Evolutionary conservation across 2,888 invertebrate genomes (phyloP).

Genomic region (Crossocerus cetratus): DNA sequence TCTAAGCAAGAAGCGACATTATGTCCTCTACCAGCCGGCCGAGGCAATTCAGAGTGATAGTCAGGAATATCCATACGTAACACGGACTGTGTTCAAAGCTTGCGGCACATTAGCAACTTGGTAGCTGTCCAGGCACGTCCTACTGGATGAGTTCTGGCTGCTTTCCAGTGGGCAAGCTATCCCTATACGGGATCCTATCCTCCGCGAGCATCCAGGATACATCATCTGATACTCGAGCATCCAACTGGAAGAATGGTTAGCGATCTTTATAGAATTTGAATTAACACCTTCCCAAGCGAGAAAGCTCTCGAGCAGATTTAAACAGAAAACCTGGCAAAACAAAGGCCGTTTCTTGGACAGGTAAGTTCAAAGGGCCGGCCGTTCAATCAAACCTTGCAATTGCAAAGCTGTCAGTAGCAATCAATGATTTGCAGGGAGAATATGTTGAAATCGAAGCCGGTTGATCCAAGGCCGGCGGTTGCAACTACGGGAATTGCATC

Average conservation of each 20-base stretch:
- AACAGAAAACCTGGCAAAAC: too few relatives aligned
- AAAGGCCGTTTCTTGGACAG: too few relatives aligned
- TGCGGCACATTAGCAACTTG: constrained; percentile 68
- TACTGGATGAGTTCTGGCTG: constrained; percentile 66
- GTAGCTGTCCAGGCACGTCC: constrained; percentile 68
- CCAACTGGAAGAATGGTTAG: constrained; percentile 21
- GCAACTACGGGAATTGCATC: constrained; percentile 47
- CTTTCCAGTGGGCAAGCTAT: constrained; percentile 58
- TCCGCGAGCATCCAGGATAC: constrained; percentile 23
- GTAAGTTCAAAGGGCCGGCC: too few relatives aligned
- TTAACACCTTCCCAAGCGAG: too few relatives aligned
- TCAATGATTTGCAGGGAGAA: not conserved
- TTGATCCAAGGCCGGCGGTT: constrained; percentile 18
- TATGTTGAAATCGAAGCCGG: not conserved
- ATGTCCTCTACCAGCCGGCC: not conserved
- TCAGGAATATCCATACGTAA: constrained; percentile 41
- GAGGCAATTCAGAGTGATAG: constrained; percentile 7
- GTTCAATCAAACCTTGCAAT: too few relatives aligned
- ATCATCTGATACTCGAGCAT: constrained; percentile 27
- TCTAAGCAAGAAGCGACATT: not conserved
- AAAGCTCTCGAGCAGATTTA: too few relatives aligned
- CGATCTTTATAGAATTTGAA: too few relatives aligned
- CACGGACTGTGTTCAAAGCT: constrained; percentile 31
- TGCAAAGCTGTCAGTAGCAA: too few relatives aligned
- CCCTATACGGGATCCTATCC: constrained; percentile 50